Conservation (phyloP, 2,797 vertebrate species). For the Vultur gryphus region DNA sequence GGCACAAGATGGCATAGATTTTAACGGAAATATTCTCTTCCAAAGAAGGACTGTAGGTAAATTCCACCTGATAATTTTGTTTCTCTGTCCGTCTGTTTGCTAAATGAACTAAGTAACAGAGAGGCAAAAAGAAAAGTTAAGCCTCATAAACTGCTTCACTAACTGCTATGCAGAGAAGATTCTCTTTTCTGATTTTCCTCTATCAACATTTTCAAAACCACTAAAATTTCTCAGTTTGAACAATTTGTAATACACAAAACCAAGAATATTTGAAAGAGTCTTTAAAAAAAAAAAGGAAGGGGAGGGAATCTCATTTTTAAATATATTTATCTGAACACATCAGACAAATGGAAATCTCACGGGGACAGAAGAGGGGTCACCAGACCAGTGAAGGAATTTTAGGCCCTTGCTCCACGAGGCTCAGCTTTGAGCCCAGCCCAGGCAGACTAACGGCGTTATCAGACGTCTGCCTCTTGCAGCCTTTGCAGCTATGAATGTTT, state of each 20-base stretch:
- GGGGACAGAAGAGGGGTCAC: not conserved
- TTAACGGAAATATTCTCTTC: not conserved
- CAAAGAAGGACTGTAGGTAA: not conserved
- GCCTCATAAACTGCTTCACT: not conserved
- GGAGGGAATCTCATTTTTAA: rapidly evolving
- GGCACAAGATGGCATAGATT: not conserved
- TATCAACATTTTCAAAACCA: not conserved
- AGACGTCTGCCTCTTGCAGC: not conserved
- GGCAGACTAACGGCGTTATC: not conserved
- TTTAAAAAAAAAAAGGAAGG: not conserved
- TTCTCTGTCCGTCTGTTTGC: not conserved
- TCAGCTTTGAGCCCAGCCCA: not conserved
- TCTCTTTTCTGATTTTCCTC: not conserved
- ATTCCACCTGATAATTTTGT: not conserved
- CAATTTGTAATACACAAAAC: not conserved
- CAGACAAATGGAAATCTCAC: not conserved
- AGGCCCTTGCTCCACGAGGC: not conserved
- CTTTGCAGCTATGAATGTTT: not conserved
- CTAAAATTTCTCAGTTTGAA: not conserved
- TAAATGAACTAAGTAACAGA: not conserved
- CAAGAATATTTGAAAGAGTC: not conserved
- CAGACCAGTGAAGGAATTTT: not conserved
- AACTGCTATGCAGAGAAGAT: not conserved
- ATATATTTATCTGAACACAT: not conserved
- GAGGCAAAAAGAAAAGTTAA: not conserved